Evolutionary conservation across 2,888 invertebrate genomes (phyloP).

Genomic region (Polyommatus icarus): DNA sequence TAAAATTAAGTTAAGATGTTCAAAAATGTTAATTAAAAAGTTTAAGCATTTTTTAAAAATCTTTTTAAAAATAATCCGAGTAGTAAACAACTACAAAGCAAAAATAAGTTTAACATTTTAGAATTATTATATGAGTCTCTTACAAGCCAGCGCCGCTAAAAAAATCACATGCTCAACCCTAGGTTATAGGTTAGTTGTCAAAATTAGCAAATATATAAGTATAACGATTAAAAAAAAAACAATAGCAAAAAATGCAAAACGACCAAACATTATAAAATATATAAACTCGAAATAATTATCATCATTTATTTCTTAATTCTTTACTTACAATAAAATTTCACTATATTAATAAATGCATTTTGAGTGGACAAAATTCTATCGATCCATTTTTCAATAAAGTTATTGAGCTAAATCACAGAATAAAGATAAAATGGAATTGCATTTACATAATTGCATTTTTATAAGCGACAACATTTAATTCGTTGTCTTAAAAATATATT

Average conservation of each 20-base stretch:
- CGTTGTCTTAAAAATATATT: neutral
- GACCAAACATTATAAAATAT: neutral
- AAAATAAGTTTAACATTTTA: neutral
- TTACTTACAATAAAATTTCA: constrained; percentile 11
- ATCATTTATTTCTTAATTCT: constrained; percentile 1
- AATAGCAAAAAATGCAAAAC: constrained; percentile 2
- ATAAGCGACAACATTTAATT: neutral
- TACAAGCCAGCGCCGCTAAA: neutral
- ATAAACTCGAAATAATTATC: neutral
- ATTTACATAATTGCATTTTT: neutral
- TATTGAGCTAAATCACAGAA: neutral
- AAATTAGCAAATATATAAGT: neutral
- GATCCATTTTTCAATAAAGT: neutral
- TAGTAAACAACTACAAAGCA: neutral
- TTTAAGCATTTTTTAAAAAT: neutral
- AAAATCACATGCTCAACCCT: neutral
- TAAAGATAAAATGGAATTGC: neutral
- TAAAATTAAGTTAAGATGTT: constrained; percentile 1
- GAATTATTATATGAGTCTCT: neutral
- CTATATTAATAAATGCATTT: constrained; percentile 14
- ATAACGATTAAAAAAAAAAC: neutral
- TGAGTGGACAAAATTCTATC: neutral
- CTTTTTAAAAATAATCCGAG: neutral
- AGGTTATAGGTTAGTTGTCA: neutral
- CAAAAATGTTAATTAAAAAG: neutral